Evolutionary conservation across 2,797 vertebrate genomes (phyloP).

Genomic region (Parambassis ranga): DNA sequence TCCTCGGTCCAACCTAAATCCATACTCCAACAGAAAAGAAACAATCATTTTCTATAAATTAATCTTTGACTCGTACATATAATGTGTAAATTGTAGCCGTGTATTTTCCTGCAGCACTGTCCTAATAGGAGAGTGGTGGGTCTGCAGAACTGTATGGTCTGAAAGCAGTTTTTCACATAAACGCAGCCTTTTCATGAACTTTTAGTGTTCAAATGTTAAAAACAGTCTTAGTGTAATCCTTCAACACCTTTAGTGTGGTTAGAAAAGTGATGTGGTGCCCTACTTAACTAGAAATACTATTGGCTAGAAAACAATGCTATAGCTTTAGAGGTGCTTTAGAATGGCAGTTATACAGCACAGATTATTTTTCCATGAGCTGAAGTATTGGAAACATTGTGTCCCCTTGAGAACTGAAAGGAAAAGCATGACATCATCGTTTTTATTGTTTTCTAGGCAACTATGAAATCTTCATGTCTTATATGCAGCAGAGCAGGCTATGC

Average conservation of each 20-base stretch:
- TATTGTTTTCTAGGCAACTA: background rate
- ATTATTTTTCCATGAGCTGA: conserved; percentile 32
- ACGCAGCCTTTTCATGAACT: background rate
- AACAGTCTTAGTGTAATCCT: no score
- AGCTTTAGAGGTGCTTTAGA: background rate
- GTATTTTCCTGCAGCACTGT: background rate
- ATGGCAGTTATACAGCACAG: background rate
- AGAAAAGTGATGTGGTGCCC: background rate
- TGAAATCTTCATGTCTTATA: background rate
- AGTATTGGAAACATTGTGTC: conserved; percentile 8
- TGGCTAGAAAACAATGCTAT: background rate
- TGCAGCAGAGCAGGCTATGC: background rate
- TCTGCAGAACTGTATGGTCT: background rate
- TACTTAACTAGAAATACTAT: background rate
- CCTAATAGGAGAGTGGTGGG: background rate
- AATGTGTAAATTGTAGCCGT: background rate
- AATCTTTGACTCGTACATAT: no score
- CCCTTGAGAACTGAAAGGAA: conserved; percentile 13
- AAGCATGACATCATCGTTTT: conserved; percentile 36
- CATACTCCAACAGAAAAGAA: no score
- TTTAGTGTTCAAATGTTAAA: conserved; percentile 1
- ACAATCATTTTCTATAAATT: no score
- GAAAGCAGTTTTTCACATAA: conserved; percentile 6
- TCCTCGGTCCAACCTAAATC: no score
- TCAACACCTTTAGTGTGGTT: background rate